Percentiles rank a stretch among this genome's conserved stretches.
Conservation (phyloP, 2,113 vertebrate species). For the Neodon shergylaensis region DNA sequence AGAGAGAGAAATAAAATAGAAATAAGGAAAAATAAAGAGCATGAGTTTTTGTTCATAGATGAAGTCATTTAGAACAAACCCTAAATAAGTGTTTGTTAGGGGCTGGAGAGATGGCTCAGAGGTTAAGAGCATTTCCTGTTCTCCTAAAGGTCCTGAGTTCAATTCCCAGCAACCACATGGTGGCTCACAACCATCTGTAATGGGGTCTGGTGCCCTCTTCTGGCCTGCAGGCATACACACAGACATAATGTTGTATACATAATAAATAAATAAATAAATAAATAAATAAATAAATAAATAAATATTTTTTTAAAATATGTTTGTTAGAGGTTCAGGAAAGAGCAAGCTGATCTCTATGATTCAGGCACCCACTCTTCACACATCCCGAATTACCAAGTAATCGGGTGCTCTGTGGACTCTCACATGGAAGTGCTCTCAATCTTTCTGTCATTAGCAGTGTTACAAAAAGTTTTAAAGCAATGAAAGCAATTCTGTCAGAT, state of each 20-base stretch:
- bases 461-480: background rate
- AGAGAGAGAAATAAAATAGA: background rate
- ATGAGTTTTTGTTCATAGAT: background rate
- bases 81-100: background rate
- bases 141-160: no score
- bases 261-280: no score
- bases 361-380: background rate
- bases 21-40: background rate
- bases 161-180: no score
- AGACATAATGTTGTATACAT: no score
- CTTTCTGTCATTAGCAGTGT: background rate
- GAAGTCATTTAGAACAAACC: background rate
- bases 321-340: rapidly evolving
- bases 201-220: no score
- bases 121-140: no score
- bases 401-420: background rate
- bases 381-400: background rate
- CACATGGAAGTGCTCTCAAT: background rate
- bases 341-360: background rate
- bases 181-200: no score
- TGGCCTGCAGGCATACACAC: no score
- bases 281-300: no score
- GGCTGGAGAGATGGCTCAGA: no score
- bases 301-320: background rate
- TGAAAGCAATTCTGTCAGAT: background rate